phyloP scores from a whole-genome alignment of 1,140 invertebrate species.

The Drosophila eugracilis region DNA sequence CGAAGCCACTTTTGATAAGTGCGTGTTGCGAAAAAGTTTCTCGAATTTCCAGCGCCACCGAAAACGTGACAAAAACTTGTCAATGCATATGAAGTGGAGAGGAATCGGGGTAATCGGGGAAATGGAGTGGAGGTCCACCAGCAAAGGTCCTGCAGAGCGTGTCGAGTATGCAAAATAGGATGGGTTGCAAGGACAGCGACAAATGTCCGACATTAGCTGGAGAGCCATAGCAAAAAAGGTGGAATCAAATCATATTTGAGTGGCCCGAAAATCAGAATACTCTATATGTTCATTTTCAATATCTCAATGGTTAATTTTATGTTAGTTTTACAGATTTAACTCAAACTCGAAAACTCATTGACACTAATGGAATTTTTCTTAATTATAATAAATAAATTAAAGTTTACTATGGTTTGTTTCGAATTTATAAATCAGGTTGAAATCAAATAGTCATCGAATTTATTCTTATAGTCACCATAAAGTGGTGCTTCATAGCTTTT shows the following conservation, averaged over 20 bases:
- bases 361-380: too few relatives aligned
- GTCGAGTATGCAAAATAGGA: slow-evolving; percentile 76
- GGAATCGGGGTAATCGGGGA: neutral
- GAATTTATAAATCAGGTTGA: too few relatives aligned
- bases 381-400: neutral
- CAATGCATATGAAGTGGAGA: slow-evolving; percentile 36
- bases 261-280: neutral
- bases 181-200: slow-evolving; percentile 58
- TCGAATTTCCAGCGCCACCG: slow-evolving; percentile 67
- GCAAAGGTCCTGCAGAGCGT: slow-evolving; percentile 58
- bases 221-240: slow-evolving; percentile 38
- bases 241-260: neutral
- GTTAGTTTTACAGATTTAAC: too few relatives aligned
- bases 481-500: too few relatives aligned
- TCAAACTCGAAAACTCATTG: too few relatives aligned
- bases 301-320: neutral
- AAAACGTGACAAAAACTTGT: slow-evolving; percentile 76
- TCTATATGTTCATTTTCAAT: neutral
- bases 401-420: neutral
- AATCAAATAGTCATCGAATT: too few relatives aligned
- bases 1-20: slow-evolving; percentile 78
- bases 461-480: too few relatives aligned
- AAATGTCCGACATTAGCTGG: slow-evolving; percentile 70
- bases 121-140: slow-evolving; percentile 18
- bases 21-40: slow-evolving; percentile 71